phyloP scores from a whole-genome alignment of 1,140 invertebrate genomes.

The Drosophila repletoides region DNA sequence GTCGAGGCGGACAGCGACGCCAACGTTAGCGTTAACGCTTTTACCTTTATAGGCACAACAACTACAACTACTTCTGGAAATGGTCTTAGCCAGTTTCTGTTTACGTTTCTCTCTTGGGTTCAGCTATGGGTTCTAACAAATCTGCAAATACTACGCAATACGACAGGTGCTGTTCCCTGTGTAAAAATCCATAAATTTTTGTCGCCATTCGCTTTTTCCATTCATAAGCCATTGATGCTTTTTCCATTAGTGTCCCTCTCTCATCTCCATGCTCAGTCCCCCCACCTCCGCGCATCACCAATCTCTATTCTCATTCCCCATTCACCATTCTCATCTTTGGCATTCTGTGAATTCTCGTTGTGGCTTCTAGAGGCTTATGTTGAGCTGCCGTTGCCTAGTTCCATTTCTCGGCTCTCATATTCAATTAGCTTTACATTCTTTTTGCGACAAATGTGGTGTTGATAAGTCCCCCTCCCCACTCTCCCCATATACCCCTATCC shows the following conservation, averaged over 20 bases:
- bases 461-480: slow-evolving; percentile 35
- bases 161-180: slow-evolving; percentile 30
- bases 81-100: slow-evolving; percentile 57
- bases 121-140: slow-evolving; percentile 17
- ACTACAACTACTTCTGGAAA: slow-evolving; percentile 16
- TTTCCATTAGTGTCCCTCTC: slow-evolving; percentile 76
- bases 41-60: slow-evolving; percentile 43
- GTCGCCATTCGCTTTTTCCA: slow-evolving; percentile 56
- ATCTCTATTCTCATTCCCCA: not conserved
- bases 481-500: not conserved
- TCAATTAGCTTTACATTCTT: slow-evolving; percentile 64
- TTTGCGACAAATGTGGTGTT: slow-evolving; percentile 51
- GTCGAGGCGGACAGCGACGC: not conserved
- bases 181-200: slow-evolving; percentile 71
- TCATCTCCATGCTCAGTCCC: slow-evolving; percentile 24
- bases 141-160: slow-evolving; percentile 43
- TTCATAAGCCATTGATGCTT: slow-evolving; percentile 77
- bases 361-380: slow-evolving; percentile 37
- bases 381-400: slow-evolving; percentile 28
- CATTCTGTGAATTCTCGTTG: slow-evolving; percentile 14
- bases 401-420: slow-evolving; percentile 44
- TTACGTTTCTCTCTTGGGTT: slow-evolving; percentile 16
- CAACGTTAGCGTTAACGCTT: slow-evolving; percentile 4
- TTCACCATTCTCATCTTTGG: slow-evolving; percentile 3
- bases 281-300: slow-evolving; percentile 22